These are phyloP conservation scores for Nycteola revayana DNA, from an alignment of 2,888 invertebrate species.

Conservation along the genomic window DNA sequence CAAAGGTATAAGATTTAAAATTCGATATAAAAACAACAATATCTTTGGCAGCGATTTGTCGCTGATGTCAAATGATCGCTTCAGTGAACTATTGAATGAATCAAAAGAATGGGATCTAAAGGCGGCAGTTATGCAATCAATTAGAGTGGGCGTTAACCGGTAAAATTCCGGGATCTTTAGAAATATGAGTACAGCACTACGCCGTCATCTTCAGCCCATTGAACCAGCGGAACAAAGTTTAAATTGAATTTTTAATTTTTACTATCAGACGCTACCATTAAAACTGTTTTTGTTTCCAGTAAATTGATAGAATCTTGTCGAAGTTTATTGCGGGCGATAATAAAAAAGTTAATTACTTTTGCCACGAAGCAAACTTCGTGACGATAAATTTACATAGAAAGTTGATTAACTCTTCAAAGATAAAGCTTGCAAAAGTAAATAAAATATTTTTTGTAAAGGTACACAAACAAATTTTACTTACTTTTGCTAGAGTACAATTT, in stretches of 20 bases:
- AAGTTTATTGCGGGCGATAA: slow-evolving; percentile 8
- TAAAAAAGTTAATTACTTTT: slow-evolving; percentile 11
- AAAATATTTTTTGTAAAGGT: too few relatives aligned
- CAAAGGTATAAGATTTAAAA: slow-evolving; percentile 15
- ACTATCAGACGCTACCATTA: slow-evolving; percentile 17
- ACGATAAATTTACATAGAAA: too few relatives aligned
- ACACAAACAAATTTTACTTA: too few relatives aligned
- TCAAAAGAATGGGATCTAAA: slow-evolving; percentile 43
- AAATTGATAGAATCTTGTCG: slow-evolving; percentile 13
- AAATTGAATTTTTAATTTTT: slow-evolving; percentile 22
- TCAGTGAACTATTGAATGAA: slow-evolving; percentile 49
- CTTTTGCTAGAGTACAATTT: too few relatives aligned
- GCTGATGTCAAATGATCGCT: slow-evolving; percentile 64
- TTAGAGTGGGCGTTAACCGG: slow-evolving; percentile 64
- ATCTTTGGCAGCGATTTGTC: slow-evolving; percentile 64
- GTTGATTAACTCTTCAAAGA: too few relatives aligned
- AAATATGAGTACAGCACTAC: slow-evolving; percentile 31
- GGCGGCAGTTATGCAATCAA: slow-evolving; percentile 75
- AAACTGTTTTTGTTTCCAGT: slow-evolving; percentile 10
- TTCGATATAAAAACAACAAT: slow-evolving; percentile 27
- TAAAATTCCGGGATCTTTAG: slow-evolving; percentile 32
- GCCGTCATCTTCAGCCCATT: slow-evolving; percentile 36
- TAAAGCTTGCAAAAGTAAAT: too few relatives aligned
- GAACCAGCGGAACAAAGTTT: slow-evolving; percentile 20
- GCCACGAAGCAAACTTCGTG: too few relatives aligned